Evolutionary conservation across 53 echinoderm and acorn worm species (phyloP), one percentile per base, ranked within the genome.

Genomic region (Pentamera pediparva): DNA sequence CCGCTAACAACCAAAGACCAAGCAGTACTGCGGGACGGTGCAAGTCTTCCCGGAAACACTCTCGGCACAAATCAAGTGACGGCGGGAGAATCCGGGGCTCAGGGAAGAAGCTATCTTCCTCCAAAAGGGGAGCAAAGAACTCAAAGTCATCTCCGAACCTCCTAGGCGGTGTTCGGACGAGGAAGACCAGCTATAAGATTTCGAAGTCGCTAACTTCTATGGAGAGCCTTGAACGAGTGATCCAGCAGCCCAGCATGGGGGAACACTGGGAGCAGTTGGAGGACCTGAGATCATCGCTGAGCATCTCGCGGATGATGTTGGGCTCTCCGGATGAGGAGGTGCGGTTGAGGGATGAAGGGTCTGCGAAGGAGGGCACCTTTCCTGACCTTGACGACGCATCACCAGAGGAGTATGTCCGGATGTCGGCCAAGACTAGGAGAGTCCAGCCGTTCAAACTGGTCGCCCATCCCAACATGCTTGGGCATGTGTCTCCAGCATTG

Each of bases 381-480:
- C 73, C 73, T 35, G 73, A 72, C 13, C 53, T 84, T 74, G 84
- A 92, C 20, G 81, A 86, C 17, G 56, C 78, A 13, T 65, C 83
- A 21, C 79, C 96, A 32, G 96, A 95, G 53, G 38, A 85, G 43
- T 95, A 90, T 45, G 74, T 76, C 4, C 79, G 87, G 32, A 59
- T 82, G 63, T 77, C 78, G 65, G 71, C 76, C 36, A 82, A 82
- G 58, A 95, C 96, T 7, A 95, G 88, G 69, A 35, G 88, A 15
- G 90, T 95, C 17, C 75, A 87, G 51, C 90, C 96, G 3, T 85
- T 87, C 55, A 30, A 69, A 18, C 76, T 82, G 59, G 79, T 95
- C 6, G 91, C 87, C 28, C 87, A 87, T 59, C 91, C 96, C 5
- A 91, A 95, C 53, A 81, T 95, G 15, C 72, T 82, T 19, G 88